phyloP scores from a whole-genome alignment of 2,797 vertebrate species.

The Mallotus villosus region DNA sequence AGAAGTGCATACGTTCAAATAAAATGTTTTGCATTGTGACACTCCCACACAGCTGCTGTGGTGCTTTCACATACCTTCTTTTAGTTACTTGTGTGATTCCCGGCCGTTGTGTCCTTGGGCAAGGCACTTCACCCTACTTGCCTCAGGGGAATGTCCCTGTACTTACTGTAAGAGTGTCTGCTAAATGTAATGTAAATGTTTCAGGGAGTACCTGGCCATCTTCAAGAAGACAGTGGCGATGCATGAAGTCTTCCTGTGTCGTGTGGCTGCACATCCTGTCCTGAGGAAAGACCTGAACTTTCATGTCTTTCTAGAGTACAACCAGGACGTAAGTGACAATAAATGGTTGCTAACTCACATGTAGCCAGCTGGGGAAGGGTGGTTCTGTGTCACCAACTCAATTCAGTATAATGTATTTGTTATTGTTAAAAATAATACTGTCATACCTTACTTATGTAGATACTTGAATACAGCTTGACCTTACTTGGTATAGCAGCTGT shows the following conservation, averaged over 20 bases:
- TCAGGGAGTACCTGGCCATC: conserved; percentile 96
- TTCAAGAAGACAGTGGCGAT: conserved; percentile 99
- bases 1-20: too few relatives aligned
- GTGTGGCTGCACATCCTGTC: conserved; percentile 95
- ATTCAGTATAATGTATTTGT: neutral
- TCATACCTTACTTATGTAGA: too few relatives aligned
- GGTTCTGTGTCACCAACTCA: neutral
- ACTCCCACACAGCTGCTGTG: neutral
- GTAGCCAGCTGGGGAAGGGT: neutral
- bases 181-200: too few relatives aligned
- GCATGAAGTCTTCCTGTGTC: conserved; percentile 98
- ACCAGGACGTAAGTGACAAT: conserved; percentile 87
- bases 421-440: neutral
- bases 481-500: too few relatives aligned
- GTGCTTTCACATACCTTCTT: neutral
- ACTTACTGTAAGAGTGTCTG: too few relatives aligned
- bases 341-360: neutral
- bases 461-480: too few relatives aligned
- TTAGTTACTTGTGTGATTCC: too few relatives aligned
- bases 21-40: too few relatives aligned
- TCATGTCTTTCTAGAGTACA: conserved; percentile 98
- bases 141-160: too few relatives aligned
- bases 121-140: too few relatives aligned
- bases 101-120: too few relatives aligned
- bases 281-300: conserved; percentile 98